A percentile compares a stretch with the other conserved stretches of the same genome.
Evolutionary conservation across 2,113 vertebrate species (phyloP).

Genomic region (Seriola quinqueradiata): DNA sequence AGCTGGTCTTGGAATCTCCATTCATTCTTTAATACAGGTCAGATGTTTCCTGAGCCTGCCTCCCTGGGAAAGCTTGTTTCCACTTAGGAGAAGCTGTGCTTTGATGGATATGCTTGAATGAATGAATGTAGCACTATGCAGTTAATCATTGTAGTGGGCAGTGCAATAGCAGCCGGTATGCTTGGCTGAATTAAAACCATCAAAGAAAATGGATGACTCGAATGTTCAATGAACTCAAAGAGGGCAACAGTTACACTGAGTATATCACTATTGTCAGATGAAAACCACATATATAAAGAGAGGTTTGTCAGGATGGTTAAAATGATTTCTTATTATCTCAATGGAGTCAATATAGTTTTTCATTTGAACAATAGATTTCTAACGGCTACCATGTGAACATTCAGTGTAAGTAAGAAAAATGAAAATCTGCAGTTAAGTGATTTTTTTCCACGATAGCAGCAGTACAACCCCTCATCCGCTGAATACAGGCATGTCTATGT

Average conservation of each 20-base stretch:
- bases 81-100: conserved; percentile 41
- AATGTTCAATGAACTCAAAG: conserved; percentile 51
- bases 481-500: conserved; percentile 61
- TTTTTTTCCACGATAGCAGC: conserved; percentile 32
- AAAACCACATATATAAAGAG: conserved; percentile 25
- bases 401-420: conserved; percentile 8
- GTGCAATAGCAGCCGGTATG: conserved; percentile 39
- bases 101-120: conserved; percentile 69
- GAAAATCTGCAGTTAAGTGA: conserved; percentile 38
- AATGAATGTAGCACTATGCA: conserved; percentile 60
- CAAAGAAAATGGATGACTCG: conserved; percentile 58
- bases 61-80: conserved; percentile 65
- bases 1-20: conserved; percentile 54
- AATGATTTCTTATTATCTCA: neutral
- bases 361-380: neutral
- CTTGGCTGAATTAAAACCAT: conserved; percentile 66
- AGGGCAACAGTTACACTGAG: conserved; percentile 30
- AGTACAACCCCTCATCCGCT: neutral
- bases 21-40: conserved; percentile 73
- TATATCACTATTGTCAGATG: conserved; percentile 26
- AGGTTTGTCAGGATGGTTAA: conserved; percentile 5
- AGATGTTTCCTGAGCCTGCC: conserved; percentile 64
- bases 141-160: conserved; percentile 68
- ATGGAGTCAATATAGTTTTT: neutral
- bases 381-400: conserved; percentile 13